Percentiles rank a stretch among this genome's conserved stretches.
Evolutionary conservation across 2,797 vertebrate species (phyloP).

Genomic region (Peromyscus eremicus): DNA sequence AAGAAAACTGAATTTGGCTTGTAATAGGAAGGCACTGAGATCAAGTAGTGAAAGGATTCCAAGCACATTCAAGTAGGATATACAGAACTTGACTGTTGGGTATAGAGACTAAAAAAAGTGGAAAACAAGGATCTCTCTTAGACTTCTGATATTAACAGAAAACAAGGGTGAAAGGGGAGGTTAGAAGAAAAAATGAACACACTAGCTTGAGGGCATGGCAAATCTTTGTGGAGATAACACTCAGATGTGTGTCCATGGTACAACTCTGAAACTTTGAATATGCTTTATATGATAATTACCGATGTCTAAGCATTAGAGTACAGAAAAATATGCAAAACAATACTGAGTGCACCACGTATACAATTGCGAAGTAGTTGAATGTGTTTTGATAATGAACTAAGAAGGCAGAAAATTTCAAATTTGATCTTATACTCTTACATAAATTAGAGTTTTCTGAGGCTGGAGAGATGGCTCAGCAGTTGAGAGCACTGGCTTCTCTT

Average conservation of each 20-base stretch:
- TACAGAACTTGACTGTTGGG: background rate
- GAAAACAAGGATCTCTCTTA: background rate
- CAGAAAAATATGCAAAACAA: slow-evolving; percentile 17
- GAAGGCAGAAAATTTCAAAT: background rate
- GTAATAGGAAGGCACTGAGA: background rate
- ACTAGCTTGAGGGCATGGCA: background rate
- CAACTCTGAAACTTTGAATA: background rate
- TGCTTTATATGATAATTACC: background rate
- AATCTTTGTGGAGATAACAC: background rate
- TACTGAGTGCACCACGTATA: background rate
- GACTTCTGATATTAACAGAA: background rate
- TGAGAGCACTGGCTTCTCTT: background rate
- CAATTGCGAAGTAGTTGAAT: background rate
- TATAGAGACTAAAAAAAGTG: background rate
- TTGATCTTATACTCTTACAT: background rate
- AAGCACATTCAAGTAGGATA: background rate
- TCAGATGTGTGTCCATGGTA: background rate
- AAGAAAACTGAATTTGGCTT: background rate
- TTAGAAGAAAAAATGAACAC: background rate
- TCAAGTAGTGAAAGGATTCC: background rate
- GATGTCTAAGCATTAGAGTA: background rate
- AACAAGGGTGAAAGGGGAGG: background rate
- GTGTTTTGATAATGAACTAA: slow-evolving; percentile 38
- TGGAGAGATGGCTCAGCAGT: background rate
- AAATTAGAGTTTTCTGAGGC: background rate